Conservation (phyloP, 1,140 invertebrate genomes). For the Polypedilum pembai region DNA sequence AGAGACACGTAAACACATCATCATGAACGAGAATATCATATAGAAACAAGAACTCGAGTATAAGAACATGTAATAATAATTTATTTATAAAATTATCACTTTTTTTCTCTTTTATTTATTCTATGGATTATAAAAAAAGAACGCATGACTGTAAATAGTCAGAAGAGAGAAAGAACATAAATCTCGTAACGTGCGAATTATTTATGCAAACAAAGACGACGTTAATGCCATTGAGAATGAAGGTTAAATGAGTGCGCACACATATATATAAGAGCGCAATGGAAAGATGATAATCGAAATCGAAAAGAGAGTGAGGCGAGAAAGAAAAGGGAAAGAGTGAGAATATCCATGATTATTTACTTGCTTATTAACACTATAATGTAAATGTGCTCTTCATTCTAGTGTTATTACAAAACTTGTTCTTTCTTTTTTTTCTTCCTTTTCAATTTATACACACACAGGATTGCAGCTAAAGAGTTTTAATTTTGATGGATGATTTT, state of each 20-base stretch:
- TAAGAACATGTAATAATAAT: neutral
- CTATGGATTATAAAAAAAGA: no score
- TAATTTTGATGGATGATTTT: no score
- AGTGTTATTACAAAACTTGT: neutral
- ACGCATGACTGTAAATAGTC: neutral
- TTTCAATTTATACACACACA: neutral
- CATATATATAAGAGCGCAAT: neutral
- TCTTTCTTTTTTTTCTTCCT: neutral
- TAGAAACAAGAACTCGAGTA: neutral
- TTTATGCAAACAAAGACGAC: slow-evolving; percentile 12
- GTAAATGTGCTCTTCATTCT: neutral
- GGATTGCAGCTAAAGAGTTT: no score
- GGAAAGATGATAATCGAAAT: neutral
- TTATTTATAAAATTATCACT: slow-evolving; percentile 11
- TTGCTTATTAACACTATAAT: slow-evolving; percentile 8
- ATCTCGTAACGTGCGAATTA: slow-evolving; percentile 11
- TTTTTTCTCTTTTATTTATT: neutral
- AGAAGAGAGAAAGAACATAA: neutral
- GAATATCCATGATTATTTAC: slow-evolving; percentile 13
- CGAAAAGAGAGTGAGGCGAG: neutral
- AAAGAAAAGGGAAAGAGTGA: neutral
- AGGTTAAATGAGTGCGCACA: neutral
- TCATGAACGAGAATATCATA: neutral
- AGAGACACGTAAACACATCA: neutral
- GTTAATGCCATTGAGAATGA: slow-evolving; percentile 18